Base-by-base conservation (phyloP, 2,797 vertebrate genomes). In the Pangasius djambal region DNA sequence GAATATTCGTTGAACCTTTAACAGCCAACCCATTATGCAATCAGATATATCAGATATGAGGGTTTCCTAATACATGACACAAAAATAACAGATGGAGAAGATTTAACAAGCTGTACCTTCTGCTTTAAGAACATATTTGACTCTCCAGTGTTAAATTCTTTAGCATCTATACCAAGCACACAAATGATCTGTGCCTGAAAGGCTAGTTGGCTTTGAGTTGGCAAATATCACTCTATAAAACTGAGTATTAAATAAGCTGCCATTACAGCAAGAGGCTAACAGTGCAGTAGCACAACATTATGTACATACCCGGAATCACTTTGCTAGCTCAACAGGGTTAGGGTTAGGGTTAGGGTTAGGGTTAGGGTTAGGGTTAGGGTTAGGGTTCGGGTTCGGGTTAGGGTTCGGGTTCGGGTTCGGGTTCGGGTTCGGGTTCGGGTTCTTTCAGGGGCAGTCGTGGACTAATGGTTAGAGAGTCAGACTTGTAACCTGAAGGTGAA, bases 1-100 rank as follows among this genome's bases (percentile, higher is more conserved):
- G 34, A 81, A 81, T 25, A 22, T 57, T 34, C 52, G 1, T 8
- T 8, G 4, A 57, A n/a, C 28, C 18, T 52, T 52, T 78, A 52
- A 79, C 77, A 34, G 50, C 18, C 1, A 6, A 81, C 10, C 7
- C 52, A 4, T 82, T 37, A 25, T 3, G 20, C 55, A 82, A 77
- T 77, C 74, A 77, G 44, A 50, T 77, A 28, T 7, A 81, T 81
- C 52, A 81, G 55, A 82, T 61, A 82, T 7, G 52, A 81, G 52
- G 10, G 34, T 82, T 82, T 59, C 55, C 55, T 82, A 40, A 37
- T 15, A 4, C 34, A 7, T 25, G 20, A 82, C 8, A 25, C 31
- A 63, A 44, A 25, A 63, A 44, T 44, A 63, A 40, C 57, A 59
- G 9, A 13, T n/a, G 44, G 52, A 37, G 50, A 79, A 31, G 52